A percentile compares a stretch with the other conserved stretches of the same genome.
These are phyloP conservation scores for Fragum sueziense DNA, from an alignment of 2,888 invertebrate genomes.

Conservation along the genomic window DNA sequence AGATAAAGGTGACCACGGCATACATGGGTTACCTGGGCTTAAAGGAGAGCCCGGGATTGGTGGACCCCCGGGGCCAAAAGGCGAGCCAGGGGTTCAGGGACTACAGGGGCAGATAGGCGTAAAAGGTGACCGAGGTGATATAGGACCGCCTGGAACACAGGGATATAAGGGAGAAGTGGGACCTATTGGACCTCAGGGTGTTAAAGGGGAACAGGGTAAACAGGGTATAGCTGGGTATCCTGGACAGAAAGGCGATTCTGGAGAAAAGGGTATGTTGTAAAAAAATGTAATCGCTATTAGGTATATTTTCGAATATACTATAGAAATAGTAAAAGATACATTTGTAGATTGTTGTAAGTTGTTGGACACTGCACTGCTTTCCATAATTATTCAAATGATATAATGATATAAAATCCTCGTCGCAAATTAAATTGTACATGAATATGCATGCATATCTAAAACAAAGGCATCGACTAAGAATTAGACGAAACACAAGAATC, in stretches of 20 bases:
- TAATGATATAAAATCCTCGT: no score
- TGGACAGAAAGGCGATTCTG: slow-evolving; percentile 12
- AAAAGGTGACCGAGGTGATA: slow-evolving; percentile 21
- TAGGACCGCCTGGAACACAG: slow-evolving; percentile 25
- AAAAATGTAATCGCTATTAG: no score
- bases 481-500: no score
- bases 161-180: slow-evolving; percentile 36
- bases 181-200: slow-evolving; percentile 22
- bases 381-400: no score
- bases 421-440: no score
- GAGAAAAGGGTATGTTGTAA: neutral
- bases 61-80: slow-evolving; percentile 35
- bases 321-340: no score
- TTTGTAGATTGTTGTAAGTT: no score
- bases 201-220: slow-evolving; percentile 17
- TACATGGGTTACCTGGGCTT: neutral
- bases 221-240: slow-evolving; percentile 17
- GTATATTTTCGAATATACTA: no score
- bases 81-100: slow-evolving; percentile 17
- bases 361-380: no score
- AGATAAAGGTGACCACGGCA: slow-evolving; percentile 2
- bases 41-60: slow-evolving; percentile 28
- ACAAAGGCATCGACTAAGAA: no score
- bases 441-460: no score
- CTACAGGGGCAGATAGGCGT: slow-evolving; percentile 8